A percentile compares a stretch with the other conserved stretches of the same genome.
Evolutionary conservation across 2,797 vertebrate genomes (phyloP).

Genomic region (Muscicapa comitata): DNA sequence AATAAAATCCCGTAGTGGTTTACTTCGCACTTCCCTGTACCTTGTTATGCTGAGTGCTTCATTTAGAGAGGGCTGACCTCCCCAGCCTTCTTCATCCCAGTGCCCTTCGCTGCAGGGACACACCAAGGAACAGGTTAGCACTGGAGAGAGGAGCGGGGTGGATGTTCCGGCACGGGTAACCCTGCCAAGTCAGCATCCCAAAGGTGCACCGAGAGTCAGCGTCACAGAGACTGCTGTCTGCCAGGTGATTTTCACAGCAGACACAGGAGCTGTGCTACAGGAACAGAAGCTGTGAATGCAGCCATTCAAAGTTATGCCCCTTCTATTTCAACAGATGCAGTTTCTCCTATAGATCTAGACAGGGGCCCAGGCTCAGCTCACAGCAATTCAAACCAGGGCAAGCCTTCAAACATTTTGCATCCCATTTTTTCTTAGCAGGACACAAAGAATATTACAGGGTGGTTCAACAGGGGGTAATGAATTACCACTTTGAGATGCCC

Average conservation of each 20-base stretch:
- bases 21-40: constrained; percentile 32
- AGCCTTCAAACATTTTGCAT: not conserved
- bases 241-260: constrained; percentile 40
- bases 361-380: not conserved
- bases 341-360: not conserved
- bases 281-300: not conserved
- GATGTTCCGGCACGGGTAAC: not conserved
- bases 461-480: not conserved
- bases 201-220: constrained; percentile 27
- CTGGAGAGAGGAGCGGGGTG: constrained; percentile 24
- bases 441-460: not conserved
- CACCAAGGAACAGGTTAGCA: constrained; percentile 52
- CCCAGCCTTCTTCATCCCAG: constrained; percentile 44
- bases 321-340: not conserved
- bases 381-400: not conserved
- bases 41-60: constrained; percentile 60
- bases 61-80: constrained; percentile 51
- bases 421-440: not conserved
- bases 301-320: not conserved
- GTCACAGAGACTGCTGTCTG: constrained; percentile 24
- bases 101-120: constrained; percentile 28
- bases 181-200: constrained; percentile 64
- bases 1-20: not conserved
- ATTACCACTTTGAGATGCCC: not conserved
- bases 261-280: not conserved